phyloP scores from a whole-genome alignment of 1,140 invertebrate genomes.

The Anastrepha ludens region DNA sequence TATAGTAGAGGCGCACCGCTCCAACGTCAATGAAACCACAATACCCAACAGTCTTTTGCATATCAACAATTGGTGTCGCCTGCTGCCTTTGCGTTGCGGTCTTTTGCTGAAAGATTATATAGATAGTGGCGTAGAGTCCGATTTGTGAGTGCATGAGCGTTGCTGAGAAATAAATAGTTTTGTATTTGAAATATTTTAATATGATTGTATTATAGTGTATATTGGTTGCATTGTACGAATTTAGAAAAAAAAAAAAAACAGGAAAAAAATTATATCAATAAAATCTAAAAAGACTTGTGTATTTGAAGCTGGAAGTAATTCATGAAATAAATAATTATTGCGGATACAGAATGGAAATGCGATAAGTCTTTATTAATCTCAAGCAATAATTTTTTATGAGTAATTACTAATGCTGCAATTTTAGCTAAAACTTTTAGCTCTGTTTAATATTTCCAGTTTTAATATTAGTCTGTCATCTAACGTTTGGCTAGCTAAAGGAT shows the following conservation, averaged over 20 bases:
- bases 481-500: too few relatives aligned
- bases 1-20: slow-evolving; percentile 81
- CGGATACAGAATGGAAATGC: too few relatives aligned
- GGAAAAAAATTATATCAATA: background rate
- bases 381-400: too few relatives aligned
- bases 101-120: slow-evolving; percentile 75
- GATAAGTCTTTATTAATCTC: too few relatives aligned
- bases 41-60: slow-evolving; percentile 76
- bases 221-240: background rate
- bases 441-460: too few relatives aligned
- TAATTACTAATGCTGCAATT: too few relatives aligned
- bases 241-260: background rate
- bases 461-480: too few relatives aligned
- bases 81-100: slow-evolving; percentile 74
- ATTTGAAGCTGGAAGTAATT: too few relatives aligned
- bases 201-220: slow-evolving; percentile 8
- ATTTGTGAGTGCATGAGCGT: slow-evolving; percentile 61
- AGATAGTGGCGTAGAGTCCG: slow-evolving; percentile 77
- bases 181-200: background rate
- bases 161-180: background rate
- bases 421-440: too few relatives aligned
- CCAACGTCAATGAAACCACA: slow-evolving; percentile 76
- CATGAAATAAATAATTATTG: too few relatives aligned
- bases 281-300: background rate
- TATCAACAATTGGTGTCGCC: slow-evolving; percentile 72